These are phyloP conservation scores for Darevskia mixta DNA, from an alignment of 2,797 vertebrate genomes.

Conservation along the genomic window DNA sequence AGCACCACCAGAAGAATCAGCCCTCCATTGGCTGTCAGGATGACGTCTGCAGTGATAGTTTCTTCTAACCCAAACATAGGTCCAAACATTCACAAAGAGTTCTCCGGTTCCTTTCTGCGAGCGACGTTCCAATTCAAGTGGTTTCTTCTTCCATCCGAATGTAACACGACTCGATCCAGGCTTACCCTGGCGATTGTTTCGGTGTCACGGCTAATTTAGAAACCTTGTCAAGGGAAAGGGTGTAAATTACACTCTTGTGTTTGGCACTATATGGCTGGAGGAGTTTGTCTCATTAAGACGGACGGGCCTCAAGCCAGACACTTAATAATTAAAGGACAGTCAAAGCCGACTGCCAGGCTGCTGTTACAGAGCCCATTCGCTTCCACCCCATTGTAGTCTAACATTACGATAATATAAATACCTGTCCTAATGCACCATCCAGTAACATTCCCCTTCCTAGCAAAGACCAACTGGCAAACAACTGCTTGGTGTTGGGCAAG, in stretches of 20 bases:
- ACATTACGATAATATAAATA: not conserved
- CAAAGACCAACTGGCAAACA: not conserved
- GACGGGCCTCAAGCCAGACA: slow-evolving; percentile 27
- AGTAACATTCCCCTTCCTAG: not conserved
- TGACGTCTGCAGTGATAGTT: not conserved
- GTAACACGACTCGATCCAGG: not conserved
- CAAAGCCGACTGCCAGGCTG: slow-evolving; percentile 2
- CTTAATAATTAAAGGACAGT: slow-evolving; percentile 38
- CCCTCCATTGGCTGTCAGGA: not conserved
- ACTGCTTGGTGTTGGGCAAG: not conserved
- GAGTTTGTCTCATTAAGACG: slow-evolving; percentile 21
- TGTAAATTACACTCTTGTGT: slow-evolving; percentile 25
- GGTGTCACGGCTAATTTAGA: not conserved
- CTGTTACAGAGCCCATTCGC: slow-evolving; percentile 41
- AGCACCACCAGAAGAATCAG: not conserved
- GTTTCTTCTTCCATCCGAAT: not conserved
- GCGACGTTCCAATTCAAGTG: not conserved
- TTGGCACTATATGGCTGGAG: slow-evolving; percentile 4
- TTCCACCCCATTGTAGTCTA: slow-evolving; percentile 18
- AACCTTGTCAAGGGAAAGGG: slow-evolving; percentile 31
- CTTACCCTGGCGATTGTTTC: not conserved
- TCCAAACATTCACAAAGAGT: not conserved
- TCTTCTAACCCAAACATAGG: not conserved
- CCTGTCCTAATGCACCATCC: not conserved
- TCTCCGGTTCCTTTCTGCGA: not conserved